These are phyloP conservation scores for Neoseiulus cucumeris DNA, from an alignment of 1,140 invertebrate species.

Conservation along the genomic window DNA sequence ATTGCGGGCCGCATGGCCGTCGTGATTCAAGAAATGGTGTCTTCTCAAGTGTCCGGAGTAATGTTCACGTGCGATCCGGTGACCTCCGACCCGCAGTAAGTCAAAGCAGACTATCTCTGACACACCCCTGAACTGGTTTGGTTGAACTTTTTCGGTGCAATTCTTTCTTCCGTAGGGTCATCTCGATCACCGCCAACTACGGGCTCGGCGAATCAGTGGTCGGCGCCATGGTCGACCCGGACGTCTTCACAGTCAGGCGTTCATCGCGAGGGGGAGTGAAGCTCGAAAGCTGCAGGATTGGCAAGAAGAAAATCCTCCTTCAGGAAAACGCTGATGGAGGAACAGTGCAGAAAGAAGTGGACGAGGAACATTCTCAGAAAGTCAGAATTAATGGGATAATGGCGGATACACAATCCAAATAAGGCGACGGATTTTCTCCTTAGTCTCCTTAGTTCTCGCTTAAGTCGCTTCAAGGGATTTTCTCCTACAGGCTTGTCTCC, in stretches of 20 bases:
- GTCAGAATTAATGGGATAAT: too few species aligned
- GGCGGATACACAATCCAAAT: too few species aligned
- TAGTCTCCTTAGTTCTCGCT: not conserved
- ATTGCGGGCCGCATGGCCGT: constrained; percentile 46
- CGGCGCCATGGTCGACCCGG: constrained; percentile 46
- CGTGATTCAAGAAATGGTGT: constrained; percentile 57
- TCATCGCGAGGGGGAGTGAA: not conserved
- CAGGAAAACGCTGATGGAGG: not conserved
- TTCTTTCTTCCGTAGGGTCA: constrained; percentile 21
- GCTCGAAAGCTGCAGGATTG: not conserved
- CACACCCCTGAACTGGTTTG: too few species aligned
- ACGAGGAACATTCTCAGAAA: not conserved
- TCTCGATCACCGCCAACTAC: constrained; percentile 57
- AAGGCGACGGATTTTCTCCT: too few species aligned
- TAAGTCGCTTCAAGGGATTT: too few species aligned
- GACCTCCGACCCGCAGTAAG: constrained; percentile 37
- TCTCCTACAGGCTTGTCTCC: not conserved
- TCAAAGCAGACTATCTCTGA: too few species aligned
- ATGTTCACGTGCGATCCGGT: constrained; percentile 54
- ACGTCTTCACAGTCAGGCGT: constrained; percentile 37
- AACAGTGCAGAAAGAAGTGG: not conserved
- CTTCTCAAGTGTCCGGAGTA: constrained; percentile 46
- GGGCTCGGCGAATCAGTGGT: constrained; percentile 62
- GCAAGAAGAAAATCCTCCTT: not conserved
- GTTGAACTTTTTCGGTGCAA: too few species aligned